Base-by-base conservation (phyloP, 35 echinoderm and acorn worm species). In the Ophiothrix spiculata region DNA sequence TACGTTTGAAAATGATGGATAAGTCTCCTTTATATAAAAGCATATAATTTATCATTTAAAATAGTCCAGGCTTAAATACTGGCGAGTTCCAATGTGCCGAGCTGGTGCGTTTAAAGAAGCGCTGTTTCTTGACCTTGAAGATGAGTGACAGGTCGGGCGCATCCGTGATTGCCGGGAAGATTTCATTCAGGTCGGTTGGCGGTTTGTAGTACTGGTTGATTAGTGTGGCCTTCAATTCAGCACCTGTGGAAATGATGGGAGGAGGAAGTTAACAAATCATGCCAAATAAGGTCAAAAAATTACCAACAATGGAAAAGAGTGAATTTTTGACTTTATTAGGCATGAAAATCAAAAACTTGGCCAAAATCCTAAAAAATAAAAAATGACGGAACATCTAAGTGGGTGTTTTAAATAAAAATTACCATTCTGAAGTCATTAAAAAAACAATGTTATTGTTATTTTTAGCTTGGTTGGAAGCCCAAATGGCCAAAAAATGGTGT, bases 71-170 rank as follows among this genome's bases (percentile, higher is more conserved):
- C 19, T 49, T 49, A 6, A 6, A 49, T 6, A 85, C 74, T 6
- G 92, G 92, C 10, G 92, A 94, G 56, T 90, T 78, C 92, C 92
- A 94, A 12, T 90, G 87, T 0, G 92, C 92, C 25, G 92, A 94
- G 64, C 92, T 94, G 35, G 92, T 94, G 31, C 92, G 88, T 64
- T 90, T 94, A 78, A 90, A 86, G 83, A 94, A 94, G 33, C 92
- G 92, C 13, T 87, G 56, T 54, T 83, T 85, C 79, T 94, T 94
- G 75, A 90, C 86, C 46, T 75, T 35, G 35, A 94, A 94, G 74
- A 94, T 90, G 31, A 90, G 2, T 25, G 64, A 63, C 16, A 94
- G 92, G 49, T 94, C 56, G 10, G 92, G 92, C 23, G 79, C 31
- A 19, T 86, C 88, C 42, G 19, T 49, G 10, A 94, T 80, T 4